phyloP scores from a whole-genome alignment of 2,113 vertebrate genomes.

The Myrmecobius fasciatus region DNA sequence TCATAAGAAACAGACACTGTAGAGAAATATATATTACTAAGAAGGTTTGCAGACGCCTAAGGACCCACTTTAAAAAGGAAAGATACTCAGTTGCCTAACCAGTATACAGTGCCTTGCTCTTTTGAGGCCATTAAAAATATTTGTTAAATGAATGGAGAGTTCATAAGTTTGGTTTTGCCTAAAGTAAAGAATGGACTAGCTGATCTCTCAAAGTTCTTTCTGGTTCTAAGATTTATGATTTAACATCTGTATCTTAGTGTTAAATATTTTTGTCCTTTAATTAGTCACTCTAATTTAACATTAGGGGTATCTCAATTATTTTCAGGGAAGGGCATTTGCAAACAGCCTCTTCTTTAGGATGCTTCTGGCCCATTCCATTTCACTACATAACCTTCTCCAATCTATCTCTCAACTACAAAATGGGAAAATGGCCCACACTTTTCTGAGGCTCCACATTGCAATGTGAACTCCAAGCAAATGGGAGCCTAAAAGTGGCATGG shows the following conservation, averaged over 20 bases:
- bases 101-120: not conserved
- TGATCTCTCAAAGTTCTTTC: slow-evolving; percentile 29
- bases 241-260: slow-evolving; percentile 45
- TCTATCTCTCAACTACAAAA: slow-evolving; percentile 48
- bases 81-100: slow-evolving; percentile 26
- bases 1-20: slow-evolving; percentile 32
- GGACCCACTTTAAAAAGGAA: slow-evolving; percentile 44
- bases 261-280: slow-evolving; percentile 38
- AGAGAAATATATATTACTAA: slow-evolving; percentile 14
- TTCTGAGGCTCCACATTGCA: slow-evolving; percentile 37
- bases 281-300: not conserved
- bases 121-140: not conserved
- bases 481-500: slow-evolving; percentile 42
- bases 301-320: slow-evolving; percentile 1
- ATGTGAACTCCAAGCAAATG: slow-evolving; percentile 51
- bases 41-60: slow-evolving; percentile 28
- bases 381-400: slow-evolving; percentile 53
- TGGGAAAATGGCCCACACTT: slow-evolving; percentile 52
- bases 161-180: slow-evolving; percentile 26
- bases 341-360: not conserved
- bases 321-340: not conserved
- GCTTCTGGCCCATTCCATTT: slow-evolving; percentile 23
- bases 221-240: slow-evolving; percentile 38
- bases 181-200: slow-evolving; percentile 41
- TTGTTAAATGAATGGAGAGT: not conserved